Evolutionary conservation across 2,888 invertebrate species (phyloP).

Genomic region (Drosophila tripunctata): DNA sequence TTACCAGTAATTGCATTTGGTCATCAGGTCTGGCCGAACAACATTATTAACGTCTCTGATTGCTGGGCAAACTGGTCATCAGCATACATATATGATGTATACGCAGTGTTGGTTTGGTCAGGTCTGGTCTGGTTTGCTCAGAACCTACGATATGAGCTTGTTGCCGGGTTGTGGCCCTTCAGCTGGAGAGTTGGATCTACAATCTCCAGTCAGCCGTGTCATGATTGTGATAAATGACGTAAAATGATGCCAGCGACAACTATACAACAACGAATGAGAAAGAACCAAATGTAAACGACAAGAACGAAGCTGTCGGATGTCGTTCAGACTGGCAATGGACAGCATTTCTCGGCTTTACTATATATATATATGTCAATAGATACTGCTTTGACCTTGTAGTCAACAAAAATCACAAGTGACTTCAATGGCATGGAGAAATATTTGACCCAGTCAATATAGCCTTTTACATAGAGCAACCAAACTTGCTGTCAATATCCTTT

Average conservation of each 20-base stretch:
- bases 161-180: constrained; percentile 1
- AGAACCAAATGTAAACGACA: constrained; percentile 17
- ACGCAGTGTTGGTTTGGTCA: constrained; percentile 35
- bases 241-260: constrained; percentile 78
- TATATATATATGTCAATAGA: constrained; percentile 1
- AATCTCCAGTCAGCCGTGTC: constrained; percentile 64
- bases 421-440: no score
- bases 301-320: constrained; percentile 61
- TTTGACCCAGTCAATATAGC: no score
- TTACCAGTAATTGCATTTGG: constrained; percentile 52
- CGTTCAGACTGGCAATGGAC: constrained; percentile 42
- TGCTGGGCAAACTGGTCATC: constrained; percentile 46
- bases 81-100: constrained; percentile 39
- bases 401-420: no score
- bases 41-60: constrained; percentile 59
- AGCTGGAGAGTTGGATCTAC: constrained; percentile 1
- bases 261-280: constrained; percentile 44
- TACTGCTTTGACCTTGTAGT: no score
- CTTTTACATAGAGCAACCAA: no score
- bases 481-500: no score
- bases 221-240: constrained; percentile 79
- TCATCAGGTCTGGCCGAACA: constrained; percentile 38
- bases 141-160: neutral
- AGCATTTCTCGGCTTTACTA: constrained; percentile 11
- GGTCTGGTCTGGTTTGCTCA: constrained; percentile 12